phyloP scores from a whole-genome alignment of 2,888 invertebrate species.

The Lycaena phlaeas region DNA sequence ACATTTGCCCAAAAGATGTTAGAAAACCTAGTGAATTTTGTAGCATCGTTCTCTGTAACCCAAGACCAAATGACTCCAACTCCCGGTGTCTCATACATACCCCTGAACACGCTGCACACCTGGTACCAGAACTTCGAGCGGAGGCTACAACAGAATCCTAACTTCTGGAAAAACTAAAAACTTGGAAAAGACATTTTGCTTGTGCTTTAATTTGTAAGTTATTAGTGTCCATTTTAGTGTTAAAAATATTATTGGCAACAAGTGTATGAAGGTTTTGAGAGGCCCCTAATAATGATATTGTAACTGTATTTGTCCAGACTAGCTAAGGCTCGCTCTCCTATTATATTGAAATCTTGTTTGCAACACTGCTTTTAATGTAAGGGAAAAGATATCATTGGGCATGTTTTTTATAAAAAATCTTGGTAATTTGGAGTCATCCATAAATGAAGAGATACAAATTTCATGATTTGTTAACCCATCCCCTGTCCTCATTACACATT shows the following conservation, averaged over 20 bases:
- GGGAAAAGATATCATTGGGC: too few relatives aligned
- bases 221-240: not conserved
- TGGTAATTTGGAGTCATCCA: too few relatives aligned
- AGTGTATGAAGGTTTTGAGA: too few relatives aligned
- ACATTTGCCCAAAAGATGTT: conserved; percentile 92
- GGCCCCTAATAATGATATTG: too few relatives aligned
- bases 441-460: too few relatives aligned
- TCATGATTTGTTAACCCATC: too few relatives aligned
- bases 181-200: not conserved
- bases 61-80: conserved; percentile 85
- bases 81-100: conserved; percentile 87
- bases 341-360: too few relatives aligned
- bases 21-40: conserved; percentile 92
- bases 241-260: not conserved
- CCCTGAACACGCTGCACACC: conserved; percentile 87
- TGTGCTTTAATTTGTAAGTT: not conserved
- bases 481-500: too few relatives aligned
- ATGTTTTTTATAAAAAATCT: too few relatives aligned
- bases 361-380: too few relatives aligned
- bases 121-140: conserved; percentile 97
- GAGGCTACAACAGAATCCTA: conserved; percentile 89
- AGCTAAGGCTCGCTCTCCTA: too few relatives aligned
- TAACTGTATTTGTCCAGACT: too few relatives aligned
- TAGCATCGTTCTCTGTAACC: conserved; percentile 89
- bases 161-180: conserved; percentile 86